Conservation (phyloP, 2,113 vertebrate species). For the Pomatostomus ruficeps region DNA sequence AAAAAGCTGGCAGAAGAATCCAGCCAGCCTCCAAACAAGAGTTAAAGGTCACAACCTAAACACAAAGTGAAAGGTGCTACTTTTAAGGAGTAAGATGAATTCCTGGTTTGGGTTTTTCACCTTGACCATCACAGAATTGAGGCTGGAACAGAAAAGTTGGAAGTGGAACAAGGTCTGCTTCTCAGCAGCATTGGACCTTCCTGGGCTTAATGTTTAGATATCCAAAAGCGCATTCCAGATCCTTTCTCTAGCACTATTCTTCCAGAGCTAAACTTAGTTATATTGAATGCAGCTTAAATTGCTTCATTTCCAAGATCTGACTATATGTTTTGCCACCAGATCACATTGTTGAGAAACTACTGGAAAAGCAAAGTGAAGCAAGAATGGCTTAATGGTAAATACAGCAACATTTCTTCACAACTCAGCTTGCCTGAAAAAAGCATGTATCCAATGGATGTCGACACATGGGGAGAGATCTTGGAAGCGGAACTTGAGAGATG, state of each 20-base stretch:
- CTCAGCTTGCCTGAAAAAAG: slow-evolving; percentile 71
- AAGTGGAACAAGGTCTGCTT: not conserved
- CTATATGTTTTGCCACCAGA: slow-evolving; percentile 55
- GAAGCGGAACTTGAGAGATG: slow-evolving; percentile 87
- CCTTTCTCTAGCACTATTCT: not conserved
- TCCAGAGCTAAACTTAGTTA: not conserved
- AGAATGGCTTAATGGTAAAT: slow-evolving; percentile 84
- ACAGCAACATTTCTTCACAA: slow-evolving; percentile 78
- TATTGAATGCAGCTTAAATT: not conserved
- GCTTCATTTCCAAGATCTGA: not conserved
- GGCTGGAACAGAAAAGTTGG: not conserved
- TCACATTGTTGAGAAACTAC: slow-evolving; percentile 83
- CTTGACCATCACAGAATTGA: not conserved
- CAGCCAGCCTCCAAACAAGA: not conserved
- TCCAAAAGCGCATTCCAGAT: not conserved
- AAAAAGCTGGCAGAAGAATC: not conserved
- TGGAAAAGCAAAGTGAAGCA: slow-evolving; percentile 80
- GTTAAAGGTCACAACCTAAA: not conserved
- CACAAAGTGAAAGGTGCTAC: not conserved
- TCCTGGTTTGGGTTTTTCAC: not conserved
- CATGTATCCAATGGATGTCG: slow-evolving; percentile 82
- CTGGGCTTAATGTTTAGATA: not conserved
- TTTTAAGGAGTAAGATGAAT: not conserved
- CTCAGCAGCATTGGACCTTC: not conserved
- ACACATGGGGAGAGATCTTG: slow-evolving; percentile 90